Conservation (phyloP, 1,140 invertebrate species). For the Microplitis demolitor region DNA sequence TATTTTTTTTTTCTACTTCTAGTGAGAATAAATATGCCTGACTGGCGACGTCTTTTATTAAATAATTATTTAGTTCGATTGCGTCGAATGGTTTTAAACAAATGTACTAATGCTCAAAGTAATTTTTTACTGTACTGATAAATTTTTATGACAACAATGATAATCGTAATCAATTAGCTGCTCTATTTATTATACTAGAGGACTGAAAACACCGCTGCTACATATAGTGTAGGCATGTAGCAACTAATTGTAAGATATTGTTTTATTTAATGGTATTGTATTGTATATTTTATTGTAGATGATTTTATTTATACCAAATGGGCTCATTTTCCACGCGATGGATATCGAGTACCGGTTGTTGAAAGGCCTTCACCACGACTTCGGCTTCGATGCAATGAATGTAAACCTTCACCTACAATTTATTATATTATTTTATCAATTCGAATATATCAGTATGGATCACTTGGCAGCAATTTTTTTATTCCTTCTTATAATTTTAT, state of each 20-base stretch:
- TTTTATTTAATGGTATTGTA: conserved; percentile 43
- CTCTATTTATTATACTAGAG: conserved; percentile 46
- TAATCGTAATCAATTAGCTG: conserved; percentile 42
- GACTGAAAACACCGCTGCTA: conserved; percentile 54
- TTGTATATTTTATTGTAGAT: conserved; percentile 21
- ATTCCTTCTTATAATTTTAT: too few relatives aligned
- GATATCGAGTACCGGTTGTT: conserved; percentile 48
- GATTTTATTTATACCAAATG: conserved; percentile 14
- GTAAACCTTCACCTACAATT: conserved; percentile 53
- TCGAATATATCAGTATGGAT: too few relatives aligned
- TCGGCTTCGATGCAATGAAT: conserved; percentile 57
- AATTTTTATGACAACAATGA: conserved; percentile 28
- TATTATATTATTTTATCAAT: not conserved
- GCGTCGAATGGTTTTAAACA: not conserved
- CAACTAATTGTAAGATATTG: conserved; percentile 47
- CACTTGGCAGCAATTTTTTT: too few relatives aligned
- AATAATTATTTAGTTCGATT: not conserved
- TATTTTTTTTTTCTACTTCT: not conserved
- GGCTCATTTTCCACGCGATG: conserved; percentile 51
- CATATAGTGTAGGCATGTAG: conserved; percentile 56
- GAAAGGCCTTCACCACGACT: conserved; percentile 55
- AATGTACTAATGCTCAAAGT: conserved; percentile 37
- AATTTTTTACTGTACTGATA: conserved; percentile 45
- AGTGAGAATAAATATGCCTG: not conserved
- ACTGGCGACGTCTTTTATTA: conserved; percentile 1